Evolutionary conservation across 2,113 vertebrate species (phyloP).

Genomic region (Sceloporus tristichus): DNA sequence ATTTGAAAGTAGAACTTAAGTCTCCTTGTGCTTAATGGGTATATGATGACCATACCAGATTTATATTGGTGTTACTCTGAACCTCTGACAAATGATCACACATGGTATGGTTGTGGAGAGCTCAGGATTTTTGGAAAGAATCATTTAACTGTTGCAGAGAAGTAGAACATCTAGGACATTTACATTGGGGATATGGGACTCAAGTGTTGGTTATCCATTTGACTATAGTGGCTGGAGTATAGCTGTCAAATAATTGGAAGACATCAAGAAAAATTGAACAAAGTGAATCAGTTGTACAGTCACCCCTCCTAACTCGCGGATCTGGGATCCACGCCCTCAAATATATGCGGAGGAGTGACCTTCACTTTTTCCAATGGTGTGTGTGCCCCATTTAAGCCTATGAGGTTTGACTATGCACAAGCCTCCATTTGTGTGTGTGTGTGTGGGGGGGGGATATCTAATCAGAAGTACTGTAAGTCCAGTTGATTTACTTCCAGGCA

Average conservation of each 20-base stretch:
- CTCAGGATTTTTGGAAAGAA: not conserved
- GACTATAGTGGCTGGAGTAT: not conserved
- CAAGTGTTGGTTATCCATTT: not conserved
- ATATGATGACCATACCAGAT: not conserved
- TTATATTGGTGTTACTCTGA: not conserved
- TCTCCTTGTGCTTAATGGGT: not conserved
- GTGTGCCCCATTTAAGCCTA: too few relatives aligned
- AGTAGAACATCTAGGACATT: not conserved
- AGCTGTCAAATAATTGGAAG: not conserved
- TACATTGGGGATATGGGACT: not conserved
- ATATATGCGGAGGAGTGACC: too few relatives aligned
- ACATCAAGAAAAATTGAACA: not conserved
- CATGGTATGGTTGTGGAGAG: not conserved
- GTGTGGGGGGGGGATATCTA: not conserved
- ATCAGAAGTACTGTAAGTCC: not conserved
- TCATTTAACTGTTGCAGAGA: too few relatives aligned
- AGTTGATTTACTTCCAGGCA: not conserved
- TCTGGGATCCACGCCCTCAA: too few relatives aligned
- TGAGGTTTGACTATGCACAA: too few relatives aligned
- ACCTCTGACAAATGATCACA: not conserved
- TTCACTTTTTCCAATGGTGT: too few relatives aligned
- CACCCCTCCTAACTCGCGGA: too few relatives aligned
- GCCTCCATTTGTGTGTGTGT: too few relatives aligned
- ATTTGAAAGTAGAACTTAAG: not conserved
- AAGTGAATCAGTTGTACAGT: not conserved